Base-by-base conservation (phyloP, 2,888 invertebrate genomes). In the Cheilosia urbana region DNA sequence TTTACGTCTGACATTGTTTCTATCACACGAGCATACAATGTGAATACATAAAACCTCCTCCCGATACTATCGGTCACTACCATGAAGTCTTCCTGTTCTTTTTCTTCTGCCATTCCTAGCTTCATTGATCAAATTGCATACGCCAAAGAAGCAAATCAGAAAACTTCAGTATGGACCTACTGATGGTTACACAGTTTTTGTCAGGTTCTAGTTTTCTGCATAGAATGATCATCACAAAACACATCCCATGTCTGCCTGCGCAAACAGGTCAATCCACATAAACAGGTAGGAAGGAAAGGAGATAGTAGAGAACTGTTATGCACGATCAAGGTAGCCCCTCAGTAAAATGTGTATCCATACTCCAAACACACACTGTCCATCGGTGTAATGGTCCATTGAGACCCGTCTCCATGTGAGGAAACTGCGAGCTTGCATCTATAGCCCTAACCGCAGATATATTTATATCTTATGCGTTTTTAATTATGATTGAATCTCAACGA, bases 401-500 rank as follows among this genome's bases (percentile, higher is more conserved):
- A 68, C 55, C 30, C 21, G 45, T 42, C 57, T 58, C 40, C 19
- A 30, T 55, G n/a, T n/a, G 30, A 42, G 49, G 15, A 51, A 47
- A 49, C 47, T 45, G n/a, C n/a, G n/a, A 58, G 68, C 51, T 63
- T 51, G 17, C 21, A 60, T 37, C 19, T 51, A 27, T 27, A 60
- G 49, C 73, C 24, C 13, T 40, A 68, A 11, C 30, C 63, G 19
- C 15, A 42, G 24, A 55, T 75, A 71, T 42, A 55, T 57, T 47
- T 24, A 21, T 24, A 63, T 77, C 49, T 63, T 63, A 77, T 72
- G 58, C 71, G 65, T 77, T 77, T 60, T 80, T 84, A 80, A 80
- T 81, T 63, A 82, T 82, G 57, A 75, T 66, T 79, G 71, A 58
- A 73, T 63, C 68, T 55, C 40, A 78, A 72, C 73, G 57, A 72